Percentiles rank a stretch among this genome's conserved stretches.
Conservation (phyloP, 1,140 invertebrate genomes). For the Cydia splendana region DNA sequence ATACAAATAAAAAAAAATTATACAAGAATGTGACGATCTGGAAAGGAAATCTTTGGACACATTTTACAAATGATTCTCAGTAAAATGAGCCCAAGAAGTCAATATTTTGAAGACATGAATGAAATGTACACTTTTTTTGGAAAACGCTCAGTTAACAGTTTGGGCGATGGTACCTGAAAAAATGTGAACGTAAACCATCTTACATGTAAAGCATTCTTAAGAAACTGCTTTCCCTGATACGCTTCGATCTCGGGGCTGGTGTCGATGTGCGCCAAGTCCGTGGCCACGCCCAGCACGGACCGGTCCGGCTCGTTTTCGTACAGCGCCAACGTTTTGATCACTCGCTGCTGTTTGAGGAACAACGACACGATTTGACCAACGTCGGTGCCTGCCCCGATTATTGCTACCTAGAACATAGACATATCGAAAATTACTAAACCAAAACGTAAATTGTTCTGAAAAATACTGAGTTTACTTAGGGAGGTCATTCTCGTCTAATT, state of each 20-base stretch:
- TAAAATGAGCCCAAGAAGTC: too few species aligned
- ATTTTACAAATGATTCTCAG: too few species aligned
- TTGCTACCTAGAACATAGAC: slow-evolving; percentile 50
- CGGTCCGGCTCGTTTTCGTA: slow-evolving; percentile 58
- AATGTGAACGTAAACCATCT: slow-evolving; percentile 5
- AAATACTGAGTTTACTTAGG: too few species aligned
- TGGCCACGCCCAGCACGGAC: slow-evolving; percentile 60
- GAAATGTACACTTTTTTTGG: too few species aligned
- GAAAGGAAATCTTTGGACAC: too few species aligned
- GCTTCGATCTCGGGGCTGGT: slow-evolving; percentile 61
- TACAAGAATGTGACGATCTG: too few species aligned
- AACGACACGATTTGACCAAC: slow-evolving; percentile 60
- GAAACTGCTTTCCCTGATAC: slow-evolving; percentile 58
- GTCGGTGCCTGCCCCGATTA: slow-evolving; percentile 66
- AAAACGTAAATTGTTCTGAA: background rate
- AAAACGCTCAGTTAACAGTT: too few species aligned
- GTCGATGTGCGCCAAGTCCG: slow-evolving; percentile 68
- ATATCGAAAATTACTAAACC: background rate
- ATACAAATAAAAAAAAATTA: too few species aligned
- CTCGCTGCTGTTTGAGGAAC: slow-evolving; percentile 65
- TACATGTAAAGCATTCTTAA: slow-evolving; percentile 61
- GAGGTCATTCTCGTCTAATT: too few species aligned
- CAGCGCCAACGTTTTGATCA: slow-evolving; percentile 57
- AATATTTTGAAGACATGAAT: too few species aligned
- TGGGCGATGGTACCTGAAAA: background rate